Conservation (phyloP, 2,113 vertebrate species). For the Ivindomyrus marchei region DNA sequence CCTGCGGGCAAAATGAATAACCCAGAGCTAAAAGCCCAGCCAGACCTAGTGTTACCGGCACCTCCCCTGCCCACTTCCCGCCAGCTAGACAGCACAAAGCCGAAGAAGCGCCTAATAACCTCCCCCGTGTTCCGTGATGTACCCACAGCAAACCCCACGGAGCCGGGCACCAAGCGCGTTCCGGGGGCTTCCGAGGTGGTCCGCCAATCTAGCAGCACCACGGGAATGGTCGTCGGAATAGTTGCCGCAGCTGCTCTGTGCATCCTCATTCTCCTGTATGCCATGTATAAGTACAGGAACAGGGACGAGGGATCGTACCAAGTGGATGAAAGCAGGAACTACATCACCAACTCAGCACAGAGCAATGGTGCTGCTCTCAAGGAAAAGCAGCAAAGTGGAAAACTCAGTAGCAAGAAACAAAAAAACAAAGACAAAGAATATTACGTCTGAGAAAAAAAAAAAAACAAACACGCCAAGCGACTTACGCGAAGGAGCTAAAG, state of each 20-base stretch:
- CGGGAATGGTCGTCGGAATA: constrained; percentile 99
- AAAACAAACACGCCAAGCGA: constrained; percentile 7
- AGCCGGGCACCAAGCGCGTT: constrained; percentile 95
- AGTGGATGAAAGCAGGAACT: constrained; percentile 98
- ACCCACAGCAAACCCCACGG: constrained; percentile 99
- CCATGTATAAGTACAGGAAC: constrained; percentile 99
- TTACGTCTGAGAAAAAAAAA: constrained; percentile 76
- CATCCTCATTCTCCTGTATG: constrained; percentile 99
- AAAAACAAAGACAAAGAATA: constrained; percentile 99
- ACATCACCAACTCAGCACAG: constrained; percentile 99
- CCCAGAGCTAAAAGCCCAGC: constrained; percentile 95
- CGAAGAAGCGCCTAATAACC: constrained; percentile 98
- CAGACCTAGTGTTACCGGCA: constrained; percentile 80
- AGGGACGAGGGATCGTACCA: constrained; percentile 99
- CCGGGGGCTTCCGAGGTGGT: constrained; percentile 98
- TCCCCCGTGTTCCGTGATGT: constrained; percentile 99
- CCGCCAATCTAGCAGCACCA: constrained; percentile 99
- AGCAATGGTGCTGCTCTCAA: constrained; percentile 94
- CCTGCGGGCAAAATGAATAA: constrained; percentile 95
- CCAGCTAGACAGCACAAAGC: constrained; percentile 98
- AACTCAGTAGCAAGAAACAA: constrained; percentile 94
- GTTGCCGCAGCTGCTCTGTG: constrained; percentile 98
- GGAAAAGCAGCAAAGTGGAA: constrained; percentile 93
- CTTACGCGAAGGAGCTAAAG: constrained; percentile 58
- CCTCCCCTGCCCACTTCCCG: constrained; percentile 98